Percentiles rank a stretch among this genome's conserved stretches.
Conservation (phyloP, 2,888 invertebrate genomes). For the Scaptomyza flava region DNA sequence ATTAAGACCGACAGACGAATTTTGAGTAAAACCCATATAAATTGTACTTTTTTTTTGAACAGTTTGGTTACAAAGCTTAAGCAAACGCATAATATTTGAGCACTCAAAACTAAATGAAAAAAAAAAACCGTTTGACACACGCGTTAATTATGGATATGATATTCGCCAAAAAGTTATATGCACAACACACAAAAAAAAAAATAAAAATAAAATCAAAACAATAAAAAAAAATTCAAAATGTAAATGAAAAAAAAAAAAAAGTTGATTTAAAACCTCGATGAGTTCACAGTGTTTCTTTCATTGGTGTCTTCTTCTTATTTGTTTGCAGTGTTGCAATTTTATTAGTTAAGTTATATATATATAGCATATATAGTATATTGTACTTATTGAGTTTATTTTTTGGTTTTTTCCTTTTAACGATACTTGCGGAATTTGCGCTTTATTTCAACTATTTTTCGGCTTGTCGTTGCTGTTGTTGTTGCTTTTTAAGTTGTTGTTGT, state of each 20-base stretch:
- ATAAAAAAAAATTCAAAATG: conserved; percentile 4
- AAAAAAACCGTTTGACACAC: conserved; percentile 48
- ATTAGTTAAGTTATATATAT: neutral
- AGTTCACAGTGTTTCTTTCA: conserved; percentile 20
- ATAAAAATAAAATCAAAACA: conserved; percentile 19
- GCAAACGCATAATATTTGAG: neutral
- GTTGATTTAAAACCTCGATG: conserved; percentile 1
- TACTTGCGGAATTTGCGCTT: conserved; percentile 36
- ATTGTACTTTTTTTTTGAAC: neutral
- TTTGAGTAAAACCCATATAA: conserved; percentile 3
- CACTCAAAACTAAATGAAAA: neutral
- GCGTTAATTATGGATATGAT: conserved; percentile 36
- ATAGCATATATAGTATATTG: neutral
- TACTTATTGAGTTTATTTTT: conserved; percentile 11
- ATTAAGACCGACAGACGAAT: neutral
- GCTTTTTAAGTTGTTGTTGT: neutral
- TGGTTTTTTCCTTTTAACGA: conserved; percentile 12
- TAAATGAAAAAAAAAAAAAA: conserved; percentile 4
- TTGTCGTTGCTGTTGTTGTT: conserved; percentile 11
- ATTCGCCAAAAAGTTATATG: conserved; percentile 10
- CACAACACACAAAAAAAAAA: conserved; percentile 40
- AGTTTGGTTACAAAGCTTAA: neutral
- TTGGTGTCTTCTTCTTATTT: conserved; percentile 12
- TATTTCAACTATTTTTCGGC: conserved; percentile 36
- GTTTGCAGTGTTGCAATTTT: conserved; percentile 8